A percentile compares a stretch with the other conserved stretches of the same genome.
Conservation (phyloP, 2,888 invertebrate genomes). For the Stratiomys singularior region DNA sequence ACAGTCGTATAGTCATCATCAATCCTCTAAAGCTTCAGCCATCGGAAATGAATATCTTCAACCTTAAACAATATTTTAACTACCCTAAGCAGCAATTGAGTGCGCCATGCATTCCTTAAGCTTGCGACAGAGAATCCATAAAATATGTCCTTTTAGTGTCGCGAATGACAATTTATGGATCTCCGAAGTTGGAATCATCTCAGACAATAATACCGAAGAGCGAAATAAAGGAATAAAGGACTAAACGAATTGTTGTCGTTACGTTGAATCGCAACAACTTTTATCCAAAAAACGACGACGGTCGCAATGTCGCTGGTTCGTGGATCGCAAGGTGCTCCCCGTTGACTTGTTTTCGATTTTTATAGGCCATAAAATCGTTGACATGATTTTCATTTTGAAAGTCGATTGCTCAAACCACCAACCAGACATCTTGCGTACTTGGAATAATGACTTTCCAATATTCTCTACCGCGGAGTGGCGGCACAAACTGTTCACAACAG, state of each 20-base stretch:
- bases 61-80: neutral
- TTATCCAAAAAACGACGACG: neutral
- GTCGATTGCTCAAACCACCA: neutral
- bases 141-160: slow-evolving; percentile 1
- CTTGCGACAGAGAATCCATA: neutral
- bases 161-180: neutral
- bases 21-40: too few species aligned
- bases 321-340: slow-evolving; percentile 28
- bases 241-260: neutral
- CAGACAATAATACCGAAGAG: neutral
- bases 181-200: neutral
- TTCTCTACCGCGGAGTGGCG: neutral
- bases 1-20: too few species aligned
- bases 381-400: slow-evolving; percentile 18
- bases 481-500: neutral
- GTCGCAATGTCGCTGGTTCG: neutral
- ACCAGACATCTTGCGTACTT: slow-evolving; percentile 13
- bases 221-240: slow-evolving; percentile 5
- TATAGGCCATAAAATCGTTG: slow-evolving; percentile 42
- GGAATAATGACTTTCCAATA: neutral
- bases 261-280: neutral
- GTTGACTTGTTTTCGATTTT: slow-evolving; percentile 38
- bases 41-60: neutral
- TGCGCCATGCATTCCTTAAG: neutral
- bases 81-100: neutral